phyloP scores from a whole-genome alignment of 2,113 vertebrate species.

The Nothocercus nigrocapillus region DNA sequence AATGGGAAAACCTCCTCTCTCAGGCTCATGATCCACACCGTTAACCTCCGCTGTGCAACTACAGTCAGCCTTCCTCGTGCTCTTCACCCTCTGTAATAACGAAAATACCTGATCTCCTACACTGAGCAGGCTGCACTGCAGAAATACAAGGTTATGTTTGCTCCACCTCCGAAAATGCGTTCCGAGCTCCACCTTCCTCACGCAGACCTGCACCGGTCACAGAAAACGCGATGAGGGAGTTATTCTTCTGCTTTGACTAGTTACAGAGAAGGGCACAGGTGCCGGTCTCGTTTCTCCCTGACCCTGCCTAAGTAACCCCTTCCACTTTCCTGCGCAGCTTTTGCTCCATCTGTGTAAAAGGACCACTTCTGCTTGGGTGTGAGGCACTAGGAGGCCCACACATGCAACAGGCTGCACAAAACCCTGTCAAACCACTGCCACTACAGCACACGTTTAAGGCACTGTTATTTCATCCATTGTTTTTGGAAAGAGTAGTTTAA shows the following conservation, averaged over 20 bases:
- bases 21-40: rapidly evolving
- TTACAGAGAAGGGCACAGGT: background rate
- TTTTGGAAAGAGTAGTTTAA: background rate
- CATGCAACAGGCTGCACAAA: background rate
- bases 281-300: background rate
- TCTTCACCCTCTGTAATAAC: background rate
- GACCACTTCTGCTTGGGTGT: background rate
- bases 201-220: rapidly evolving
- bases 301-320: background rate
- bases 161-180: background rate
- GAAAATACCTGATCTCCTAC: background rate
- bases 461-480: background rate
- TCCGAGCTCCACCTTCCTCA: background rate
- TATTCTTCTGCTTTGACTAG: background rate
- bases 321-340: background rate
- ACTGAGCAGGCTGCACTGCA: background rate
- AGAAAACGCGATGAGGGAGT: background rate
- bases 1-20: background rate
- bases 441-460: background rate
- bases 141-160: background rate
- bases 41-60: background rate
- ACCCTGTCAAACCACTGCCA: background rate
- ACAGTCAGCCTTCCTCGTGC: background rate
- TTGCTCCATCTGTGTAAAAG: background rate
- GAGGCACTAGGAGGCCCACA: background rate